A percentile compares a stretch with the other conserved stretches of the same genome.
phyloP scores from a whole-genome alignment of 1,140 invertebrate genomes.

The Galleria mellonella region DNA sequence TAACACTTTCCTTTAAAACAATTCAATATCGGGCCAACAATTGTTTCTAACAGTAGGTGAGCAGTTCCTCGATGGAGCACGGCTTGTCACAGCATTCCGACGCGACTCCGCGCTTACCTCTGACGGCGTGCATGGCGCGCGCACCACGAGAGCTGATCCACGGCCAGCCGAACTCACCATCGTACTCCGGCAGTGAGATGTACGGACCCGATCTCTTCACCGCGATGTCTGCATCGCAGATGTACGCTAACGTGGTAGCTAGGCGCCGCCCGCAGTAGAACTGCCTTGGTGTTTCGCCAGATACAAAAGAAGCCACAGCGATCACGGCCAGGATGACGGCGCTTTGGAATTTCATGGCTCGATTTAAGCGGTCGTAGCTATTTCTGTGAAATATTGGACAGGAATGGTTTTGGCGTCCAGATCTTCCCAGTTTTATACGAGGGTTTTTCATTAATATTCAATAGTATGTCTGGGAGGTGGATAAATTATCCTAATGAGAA shows the following conservation, averaged over 20 bases:
- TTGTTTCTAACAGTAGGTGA: conserved; percentile 18
- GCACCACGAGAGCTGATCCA: neutral
- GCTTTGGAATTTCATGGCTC: conserved; percentile 8
- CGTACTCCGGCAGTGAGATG: neutral
- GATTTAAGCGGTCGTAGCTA: no score
- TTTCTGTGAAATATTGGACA: neutral
- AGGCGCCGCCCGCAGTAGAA: conserved; percentile 7
- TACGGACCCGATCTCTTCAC: conserved; percentile 1
- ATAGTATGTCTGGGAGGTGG: conserved; percentile 1
- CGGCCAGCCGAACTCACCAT: neutral
- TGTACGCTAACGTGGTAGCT: neutral
- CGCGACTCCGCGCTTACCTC: conserved; percentile 7
- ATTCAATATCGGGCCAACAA: no score
- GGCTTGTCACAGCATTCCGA: conserved; percentile 32
- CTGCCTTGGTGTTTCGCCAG: neutral
- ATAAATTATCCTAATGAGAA: no score
- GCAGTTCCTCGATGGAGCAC: conserved; percentile 18
- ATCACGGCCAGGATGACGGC: neutral
- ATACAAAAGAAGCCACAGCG: neutral
- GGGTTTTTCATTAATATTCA: conserved; percentile 18
- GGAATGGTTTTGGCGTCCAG: no score
- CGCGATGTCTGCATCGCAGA: neutral
- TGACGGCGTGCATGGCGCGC: neutral
- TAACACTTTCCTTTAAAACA: no score
- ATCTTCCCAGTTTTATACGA: neutral